Evolutionary conservation across 2,888 invertebrate species (phyloP).

Genomic region (Geophilus truncorum): DNA sequence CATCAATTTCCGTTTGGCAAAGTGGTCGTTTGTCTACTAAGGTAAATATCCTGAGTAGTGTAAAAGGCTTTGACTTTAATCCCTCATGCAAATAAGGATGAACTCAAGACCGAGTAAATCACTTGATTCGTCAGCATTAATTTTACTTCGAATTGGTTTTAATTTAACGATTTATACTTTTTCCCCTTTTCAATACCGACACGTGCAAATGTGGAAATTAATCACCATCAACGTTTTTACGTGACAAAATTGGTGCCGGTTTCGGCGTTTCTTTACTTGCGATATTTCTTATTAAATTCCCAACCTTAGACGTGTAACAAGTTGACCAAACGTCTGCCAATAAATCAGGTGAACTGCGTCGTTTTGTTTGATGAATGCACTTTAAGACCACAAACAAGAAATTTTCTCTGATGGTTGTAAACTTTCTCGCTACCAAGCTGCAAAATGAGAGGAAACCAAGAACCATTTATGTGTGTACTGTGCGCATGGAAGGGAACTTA

Average conservation of each 20-base stretch:
- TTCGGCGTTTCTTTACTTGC: not conserved
- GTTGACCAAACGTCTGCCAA: not conserved
- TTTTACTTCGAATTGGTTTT: too few relatives aligned
- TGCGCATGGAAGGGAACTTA: too few relatives aligned
- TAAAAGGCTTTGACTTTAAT: not conserved
- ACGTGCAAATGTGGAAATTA: not conserved
- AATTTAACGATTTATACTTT: too few relatives aligned
- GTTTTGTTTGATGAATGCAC: not conserved
- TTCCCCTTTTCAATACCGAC: too few relatives aligned
- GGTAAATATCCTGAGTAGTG: not conserved
- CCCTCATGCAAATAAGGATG: not conserved
- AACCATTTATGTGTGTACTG: not conserved
- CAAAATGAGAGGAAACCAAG: not conserved
- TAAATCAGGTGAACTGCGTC: not conserved
- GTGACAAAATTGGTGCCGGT: not conserved
- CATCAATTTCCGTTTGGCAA: not conserved
- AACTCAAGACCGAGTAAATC: not conserved
- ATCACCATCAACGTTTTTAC: not conserved
- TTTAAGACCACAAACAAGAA: slow-evolving; percentile 1
- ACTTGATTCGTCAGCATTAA: not conserved
- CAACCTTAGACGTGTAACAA: not conserved
- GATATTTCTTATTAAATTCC: not conserved
- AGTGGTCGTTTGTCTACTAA: not conserved
- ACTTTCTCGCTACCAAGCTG: not conserved
- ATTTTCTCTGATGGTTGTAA: not conserved